A percentile compares a stretch with the other conserved stretches of the same genome.
phyloP scores from a whole-genome alignment of 2,888 invertebrate species.

The Mechanitis messenoides region DNA sequence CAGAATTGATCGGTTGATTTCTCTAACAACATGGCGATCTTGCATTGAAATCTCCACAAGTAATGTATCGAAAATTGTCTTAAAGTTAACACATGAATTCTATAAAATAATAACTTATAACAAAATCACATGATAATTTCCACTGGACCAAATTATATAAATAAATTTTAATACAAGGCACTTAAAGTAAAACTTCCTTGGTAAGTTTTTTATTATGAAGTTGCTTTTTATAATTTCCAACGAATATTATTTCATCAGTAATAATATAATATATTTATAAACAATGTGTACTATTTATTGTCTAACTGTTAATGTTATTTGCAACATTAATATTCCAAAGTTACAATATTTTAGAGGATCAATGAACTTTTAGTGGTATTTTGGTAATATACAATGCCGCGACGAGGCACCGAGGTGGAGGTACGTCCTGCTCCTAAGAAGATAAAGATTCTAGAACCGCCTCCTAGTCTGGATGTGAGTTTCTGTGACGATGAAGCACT shows the following conservation, averaged over 20 bases:
- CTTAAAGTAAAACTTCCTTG: slow-evolving; percentile 25
- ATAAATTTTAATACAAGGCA: not conserved
- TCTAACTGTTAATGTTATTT: not conserved
- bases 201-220: slow-evolving; percentile 20
- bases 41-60: slow-evolving; percentile 19
- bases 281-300: not conserved
- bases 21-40: slow-evolving; percentile 67
- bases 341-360: slow-evolving; percentile 18
- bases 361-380: slow-evolving; percentile 25
- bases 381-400: slow-evolving; percentile 49
- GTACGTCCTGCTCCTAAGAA: slow-evolving; percentile 53
- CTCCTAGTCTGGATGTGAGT: slow-evolving; percentile 55
- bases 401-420: slow-evolving; percentile 52
- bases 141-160: not conserved
- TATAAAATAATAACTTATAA: not conserved
- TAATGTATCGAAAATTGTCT: slow-evolving; percentile 11
- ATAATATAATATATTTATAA: no score
- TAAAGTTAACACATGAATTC: not conserved
- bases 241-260: no score
- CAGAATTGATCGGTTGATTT: slow-evolving; percentile 39
- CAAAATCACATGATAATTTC: not conserved
- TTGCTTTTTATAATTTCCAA: slow-evolving; percentile 1
- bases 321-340: not conserved
- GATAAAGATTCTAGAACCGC: slow-evolving; percentile 45
- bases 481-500: slow-evolving; percentile 70